Evolutionary conservation across 2,888 invertebrate species (phyloP), one percentile per base, ranked within the genome.

Genomic region (Lasioglossum leucozonium): DNA sequence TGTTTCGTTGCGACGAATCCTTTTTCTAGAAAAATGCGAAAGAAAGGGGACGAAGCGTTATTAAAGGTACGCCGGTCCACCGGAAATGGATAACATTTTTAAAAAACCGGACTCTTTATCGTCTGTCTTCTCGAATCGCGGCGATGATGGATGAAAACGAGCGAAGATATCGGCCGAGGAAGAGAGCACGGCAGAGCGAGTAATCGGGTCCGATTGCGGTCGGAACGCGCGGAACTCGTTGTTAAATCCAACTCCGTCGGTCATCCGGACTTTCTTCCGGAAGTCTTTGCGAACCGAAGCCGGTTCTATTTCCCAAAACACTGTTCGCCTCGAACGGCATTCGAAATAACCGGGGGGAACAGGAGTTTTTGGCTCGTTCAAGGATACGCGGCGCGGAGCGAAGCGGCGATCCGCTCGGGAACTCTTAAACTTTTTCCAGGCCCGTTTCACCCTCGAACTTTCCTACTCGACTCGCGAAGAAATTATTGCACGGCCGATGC

Each of bases 311-410:
- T 67, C 37, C 67, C 18, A 37, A 67, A 67, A 67, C 22, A 37
- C 22, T 18, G 37, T 10, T 22, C 37, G 37, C 67, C 22, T n/a
- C 67, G 22, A n/a, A 16, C 18, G 22, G 67, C 37, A 11, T 22
- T 22, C 37, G 37, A 22, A 37, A 22, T 22, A 67, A 37, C 67
- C 37, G 37, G 37, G 37, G 37, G 37, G 22, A 67, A 67, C 37
- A 67, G 67, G 67, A 67, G 67, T 67, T 67, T 67, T 67, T 37
- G 67, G 67, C 37, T 67, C 37, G 67, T 40, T 67, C 67, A 22
- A 37, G 37, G 37, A 67, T 67, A 67, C 37, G 37, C 67, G 30
- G 37, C 34, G 34, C 34, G 34, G 34, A 1, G 1, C 34, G 34
- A 3, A 1, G 1, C 34, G 1, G 4, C 37, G 67, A 67, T 67